Evolutionary conservation across 2,113 vertebrate genomes (phyloP).

Genomic region (Symphodus melops): DNA sequence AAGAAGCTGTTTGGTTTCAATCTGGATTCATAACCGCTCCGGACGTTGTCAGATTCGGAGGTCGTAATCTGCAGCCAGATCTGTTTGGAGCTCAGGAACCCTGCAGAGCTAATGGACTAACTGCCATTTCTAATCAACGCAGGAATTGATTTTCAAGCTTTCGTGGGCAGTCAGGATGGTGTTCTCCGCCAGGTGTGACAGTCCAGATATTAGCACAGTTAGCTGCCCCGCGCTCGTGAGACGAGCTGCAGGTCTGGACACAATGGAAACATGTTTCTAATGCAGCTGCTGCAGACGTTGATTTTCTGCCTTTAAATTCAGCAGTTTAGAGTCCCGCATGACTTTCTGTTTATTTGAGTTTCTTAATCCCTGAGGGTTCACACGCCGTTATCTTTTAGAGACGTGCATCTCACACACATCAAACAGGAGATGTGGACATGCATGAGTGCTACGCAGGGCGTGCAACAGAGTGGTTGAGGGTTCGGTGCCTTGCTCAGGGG

Average conservation of each 20-base stretch:
- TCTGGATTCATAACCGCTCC: constrained; percentile 67
- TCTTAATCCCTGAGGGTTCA: no score
- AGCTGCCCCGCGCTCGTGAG: constrained; percentile 32
- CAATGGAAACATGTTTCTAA: no score
- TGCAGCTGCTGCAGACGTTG: no score
- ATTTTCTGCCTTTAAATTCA: no score
- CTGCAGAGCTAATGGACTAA: constrained; percentile 72
- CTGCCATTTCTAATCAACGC: constrained; percentile 78
- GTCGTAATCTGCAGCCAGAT: constrained; percentile 72
- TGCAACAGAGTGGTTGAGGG: no score
- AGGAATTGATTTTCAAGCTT: constrained; percentile 55
- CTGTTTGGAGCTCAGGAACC: constrained; percentile 67
- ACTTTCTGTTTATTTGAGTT: no score
- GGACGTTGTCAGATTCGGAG: constrained; percentile 67
- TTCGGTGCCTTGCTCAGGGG: no score
- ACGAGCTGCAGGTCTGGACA: background rate
- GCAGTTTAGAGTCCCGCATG: no score
- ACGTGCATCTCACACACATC: no score
- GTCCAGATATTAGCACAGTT: constrained; percentile 33
- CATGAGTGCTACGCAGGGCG: no score
- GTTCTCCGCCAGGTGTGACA: constrained; percentile 37
- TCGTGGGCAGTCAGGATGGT: constrained; percentile 47
- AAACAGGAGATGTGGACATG: no score
- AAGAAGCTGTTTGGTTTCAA: constrained; percentile 76
- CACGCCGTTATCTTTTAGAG: no score